Evolutionary conservation across 2,888 invertebrate genomes (phyloP), one percentile per base, ranked within the genome.

Genomic region (Vandiemenella viatica): DNA sequence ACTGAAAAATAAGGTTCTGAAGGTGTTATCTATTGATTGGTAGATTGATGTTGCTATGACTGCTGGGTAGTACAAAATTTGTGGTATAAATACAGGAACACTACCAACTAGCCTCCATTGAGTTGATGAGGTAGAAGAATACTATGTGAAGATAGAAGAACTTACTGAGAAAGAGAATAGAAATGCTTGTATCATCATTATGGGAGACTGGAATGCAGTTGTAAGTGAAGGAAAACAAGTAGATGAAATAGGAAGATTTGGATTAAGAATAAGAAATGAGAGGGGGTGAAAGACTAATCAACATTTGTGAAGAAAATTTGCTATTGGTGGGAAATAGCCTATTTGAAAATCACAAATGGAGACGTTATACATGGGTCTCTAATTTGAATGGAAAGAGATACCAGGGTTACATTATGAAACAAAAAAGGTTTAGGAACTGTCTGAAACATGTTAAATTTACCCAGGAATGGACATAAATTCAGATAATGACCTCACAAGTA

Each of bases 311-410:
- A 41, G 41, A 41, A 41, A 41, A 41, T 15, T 41, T 18, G 13
- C 41, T 41, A 41, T 13, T 41, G 41, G 41, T 17, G 19, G 41
- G 17, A 4, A 41, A 17, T 19, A 41, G 16, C 4, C 8, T 41
- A 40, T 40, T 40, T 40, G 17, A 40, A 40, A 40, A 40, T n/a
- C 40, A 15, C 40, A 40, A 40, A 40, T 16, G 6, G 41, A 41
- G 41, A 41, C 41, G 17, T 16, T 41, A 41, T 41, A 16, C 41
- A 37, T 41, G 41, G 41, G 41, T 41, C 4, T 41, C 41, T n/a
- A 8, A 8, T 41, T 4, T 17, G 4, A 41, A 17, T 41, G 17
- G 17, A 8, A 18, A 16, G 17, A 41, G 15, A 16, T 41, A 41
- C 8, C 15, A 41, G 17, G 6, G 17, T 19, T 41, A 41, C 8